phyloP scores from a whole-genome alignment of 2,888 invertebrate species.

The Melipona bicolor region DNA sequence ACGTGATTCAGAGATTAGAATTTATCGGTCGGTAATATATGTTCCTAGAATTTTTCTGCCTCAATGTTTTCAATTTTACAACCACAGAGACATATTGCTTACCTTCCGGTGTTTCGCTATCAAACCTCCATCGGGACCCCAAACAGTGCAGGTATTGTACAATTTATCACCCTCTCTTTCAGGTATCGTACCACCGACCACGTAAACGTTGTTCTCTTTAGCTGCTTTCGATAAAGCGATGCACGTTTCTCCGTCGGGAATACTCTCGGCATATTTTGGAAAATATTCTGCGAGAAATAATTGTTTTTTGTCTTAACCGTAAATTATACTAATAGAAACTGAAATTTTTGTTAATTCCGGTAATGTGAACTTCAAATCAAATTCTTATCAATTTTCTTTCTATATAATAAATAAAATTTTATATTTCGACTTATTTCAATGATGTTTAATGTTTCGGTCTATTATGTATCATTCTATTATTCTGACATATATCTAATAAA shows the following conservation, averaged over 20 bases:
- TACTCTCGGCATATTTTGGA: slow-evolving; percentile 92
- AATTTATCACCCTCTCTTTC: slow-evolving; percentile 89
- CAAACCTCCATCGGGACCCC: slow-evolving; percentile 91
- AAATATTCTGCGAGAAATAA: slow-evolving; percentile 87
- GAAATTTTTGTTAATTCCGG: neutral
- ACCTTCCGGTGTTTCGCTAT: slow-evolving; percentile 94
- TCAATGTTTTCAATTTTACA: neutral
- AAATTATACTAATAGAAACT: neutral
- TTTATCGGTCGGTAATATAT: neutral
- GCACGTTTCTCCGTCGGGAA: slow-evolving; percentile 92
- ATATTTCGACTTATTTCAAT: neutral
- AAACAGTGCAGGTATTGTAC: slow-evolving; percentile 96
- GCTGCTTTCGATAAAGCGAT: slow-evolving; percentile 90
- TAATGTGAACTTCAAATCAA: too few relatives aligned
- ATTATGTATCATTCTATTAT: too few relatives aligned
- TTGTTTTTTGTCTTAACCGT: neutral
- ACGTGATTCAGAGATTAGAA: neutral
- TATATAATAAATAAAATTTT: neutral
- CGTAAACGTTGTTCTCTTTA: slow-evolving; percentile 89
- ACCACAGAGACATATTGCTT: slow-evolving; percentile 23
- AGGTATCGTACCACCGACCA: slow-evolving; percentile 96
- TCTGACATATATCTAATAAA: too few relatives aligned
- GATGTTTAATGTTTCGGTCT: too few relatives aligned
- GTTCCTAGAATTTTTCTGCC: neutral
- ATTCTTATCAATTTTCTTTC: neutral